Evolutionary conservation across 2,888 invertebrate species (phyloP).

Genomic region (Cacoxenus indagator): DNA sequence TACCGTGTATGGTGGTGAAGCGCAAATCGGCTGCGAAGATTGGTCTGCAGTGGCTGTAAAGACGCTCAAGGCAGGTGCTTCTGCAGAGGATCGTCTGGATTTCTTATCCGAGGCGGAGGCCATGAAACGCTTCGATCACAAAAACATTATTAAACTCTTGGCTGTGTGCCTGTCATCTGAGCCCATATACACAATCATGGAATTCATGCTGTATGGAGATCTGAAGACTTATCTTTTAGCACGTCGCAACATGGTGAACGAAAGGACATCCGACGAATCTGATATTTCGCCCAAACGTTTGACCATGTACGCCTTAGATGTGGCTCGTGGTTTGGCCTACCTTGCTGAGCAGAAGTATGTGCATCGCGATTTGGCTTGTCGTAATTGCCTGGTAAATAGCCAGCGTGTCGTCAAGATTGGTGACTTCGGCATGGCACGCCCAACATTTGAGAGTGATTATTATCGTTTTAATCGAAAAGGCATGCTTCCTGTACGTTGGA

Average conservation of each 20-base stretch:
- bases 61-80: slow-evolving; percentile 86
- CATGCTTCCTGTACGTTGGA: slow-evolving; percentile 92
- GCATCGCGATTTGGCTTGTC: slow-evolving; percentile 88
- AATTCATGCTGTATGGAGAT: slow-evolving; percentile 94
- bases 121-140: slow-evolving; percentile 93
- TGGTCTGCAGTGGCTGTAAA: slow-evolving; percentile 93
- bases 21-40: slow-evolving; percentile 76
- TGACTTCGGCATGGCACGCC: slow-evolving; percentile 94
- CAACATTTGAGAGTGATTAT: slow-evolving; percentile 89
- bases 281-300: slow-evolving; percentile 84
- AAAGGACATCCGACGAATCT: slow-evolving; percentile 75
- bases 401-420: slow-evolving; percentile 81
- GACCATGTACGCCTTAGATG: slow-evolving; percentile 89
- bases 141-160: slow-evolving; percentile 86
- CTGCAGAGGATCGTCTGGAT: slow-evolving; percentile 88
- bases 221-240: slow-evolving; percentile 89
- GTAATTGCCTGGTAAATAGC: slow-evolving; percentile 84
- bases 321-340: slow-evolving; percentile 87
- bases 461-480: slow-evolving; percentile 90
- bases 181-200: slow-evolving; percentile 93
- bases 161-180: slow-evolving; percentile 90
- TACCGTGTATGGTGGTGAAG: slow-evolving; percentile 89
- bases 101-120: slow-evolving; percentile 93
- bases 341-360: slow-evolving; percentile 88
- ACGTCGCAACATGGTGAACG: slow-evolving; percentile 84